phyloP scores from a whole-genome alignment of 2,888 invertebrate genomes.

The Thymelicus lineola region DNA sequence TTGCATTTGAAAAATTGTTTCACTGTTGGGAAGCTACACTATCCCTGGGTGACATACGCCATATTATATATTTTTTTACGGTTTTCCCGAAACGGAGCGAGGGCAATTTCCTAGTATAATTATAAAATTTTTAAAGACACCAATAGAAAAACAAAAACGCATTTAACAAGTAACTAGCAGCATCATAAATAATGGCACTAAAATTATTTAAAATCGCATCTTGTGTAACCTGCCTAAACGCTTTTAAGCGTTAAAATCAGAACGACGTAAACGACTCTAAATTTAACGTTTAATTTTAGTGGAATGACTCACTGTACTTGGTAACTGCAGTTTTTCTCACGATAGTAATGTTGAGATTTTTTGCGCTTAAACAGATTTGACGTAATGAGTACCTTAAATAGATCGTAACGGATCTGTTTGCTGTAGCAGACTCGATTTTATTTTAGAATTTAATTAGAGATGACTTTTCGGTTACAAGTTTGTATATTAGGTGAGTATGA shows the following conservation, averaged over 20 bases:
- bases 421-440: background rate
- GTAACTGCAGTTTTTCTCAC: slow-evolving; percentile 33
- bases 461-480: background rate
- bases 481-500: background rate
- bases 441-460: background rate
- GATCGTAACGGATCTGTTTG: slow-evolving; percentile 9
- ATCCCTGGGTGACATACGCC: too few species aligned
- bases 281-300: slow-evolving; percentile 29
- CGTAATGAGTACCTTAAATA: slow-evolving; percentile 26
- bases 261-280: slow-evolving; percentile 25
- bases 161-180: too few species aligned
- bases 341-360: slow-evolving; percentile 29
- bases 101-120: too few species aligned
- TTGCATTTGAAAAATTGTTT: too few species aligned
- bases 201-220: background rate
- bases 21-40: too few species aligned
- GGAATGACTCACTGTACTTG: slow-evolving; percentile 24
- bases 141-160: too few species aligned
- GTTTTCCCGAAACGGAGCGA: too few species aligned
- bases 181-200: too few species aligned
- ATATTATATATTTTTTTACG: too few species aligned
- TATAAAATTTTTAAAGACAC: too few species aligned
- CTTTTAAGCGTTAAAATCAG: slow-evolving; percentile 14
- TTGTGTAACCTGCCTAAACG: background rate
- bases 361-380: slow-evolving; percentile 26